phyloP scores from a whole-genome alignment of 2,113 vertebrate species.

The Macroglossus sobrinus region DNA sequence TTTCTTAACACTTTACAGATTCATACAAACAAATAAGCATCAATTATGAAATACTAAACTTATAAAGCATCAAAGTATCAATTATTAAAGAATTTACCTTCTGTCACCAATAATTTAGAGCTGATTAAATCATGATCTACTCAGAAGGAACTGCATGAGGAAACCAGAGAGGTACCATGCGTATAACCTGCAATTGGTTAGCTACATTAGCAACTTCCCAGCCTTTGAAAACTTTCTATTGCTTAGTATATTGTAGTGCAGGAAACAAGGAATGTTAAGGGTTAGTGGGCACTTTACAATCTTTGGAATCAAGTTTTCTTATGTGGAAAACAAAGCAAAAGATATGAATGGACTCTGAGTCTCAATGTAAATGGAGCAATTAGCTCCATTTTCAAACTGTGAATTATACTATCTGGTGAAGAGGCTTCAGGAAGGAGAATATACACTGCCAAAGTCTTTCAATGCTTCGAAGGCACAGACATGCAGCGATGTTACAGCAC shows the following conservation, averaged over 20 bases:
- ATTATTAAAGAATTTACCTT: background rate
- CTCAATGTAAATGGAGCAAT: background rate
- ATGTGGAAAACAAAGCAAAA: background rate
- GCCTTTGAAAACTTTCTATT: background rate
- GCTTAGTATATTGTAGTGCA: background rate
- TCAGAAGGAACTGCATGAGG: background rate
- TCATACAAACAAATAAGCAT: background rate
- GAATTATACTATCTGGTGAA: background rate
- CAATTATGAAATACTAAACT: background rate
- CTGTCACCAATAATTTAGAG: background rate
- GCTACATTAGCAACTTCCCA: background rate
- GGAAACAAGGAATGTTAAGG: background rate
- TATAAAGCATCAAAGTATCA: background rate
- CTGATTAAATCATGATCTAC: background rate
- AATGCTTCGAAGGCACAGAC: background rate
- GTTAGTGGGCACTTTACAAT: background rate
- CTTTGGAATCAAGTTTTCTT: background rate
- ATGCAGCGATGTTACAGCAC: background rate
- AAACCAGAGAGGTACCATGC: background rate
- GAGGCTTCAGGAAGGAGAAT: background rate
- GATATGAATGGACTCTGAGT: background rate
- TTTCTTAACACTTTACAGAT: background rate
- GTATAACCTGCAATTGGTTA: background rate
- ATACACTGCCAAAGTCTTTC: background rate
- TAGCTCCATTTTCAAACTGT: background rate